phyloP scores from a whole-genome alignment of 1,140 invertebrate genomes.

The Drosophila insularis region DNA sequence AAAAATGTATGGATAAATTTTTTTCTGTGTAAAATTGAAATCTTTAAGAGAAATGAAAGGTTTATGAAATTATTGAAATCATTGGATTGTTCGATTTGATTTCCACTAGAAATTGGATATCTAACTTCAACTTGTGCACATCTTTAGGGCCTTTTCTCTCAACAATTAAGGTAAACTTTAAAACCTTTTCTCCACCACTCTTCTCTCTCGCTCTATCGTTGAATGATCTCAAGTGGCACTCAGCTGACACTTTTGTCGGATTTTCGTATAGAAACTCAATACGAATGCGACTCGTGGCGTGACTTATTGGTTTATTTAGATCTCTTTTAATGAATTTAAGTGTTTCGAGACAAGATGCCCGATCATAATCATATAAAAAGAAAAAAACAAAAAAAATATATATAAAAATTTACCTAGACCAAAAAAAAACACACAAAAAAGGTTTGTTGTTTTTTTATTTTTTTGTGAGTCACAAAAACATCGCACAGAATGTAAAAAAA shows the following conservation, averaged over 20 bases:
- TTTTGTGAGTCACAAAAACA: slow-evolving; percentile 32
- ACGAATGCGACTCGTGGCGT: slow-evolving; percentile 71
- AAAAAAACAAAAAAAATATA: not conserved
- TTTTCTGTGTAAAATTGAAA: not conserved
- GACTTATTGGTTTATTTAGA: slow-evolving; percentile 80
- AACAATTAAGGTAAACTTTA: too few species aligned
- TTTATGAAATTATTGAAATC: slow-evolving; percentile 16
- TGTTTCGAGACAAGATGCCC: slow-evolving; percentile 67
- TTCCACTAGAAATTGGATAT: slow-evolving; percentile 7
- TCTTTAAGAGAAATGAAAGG: not conserved
- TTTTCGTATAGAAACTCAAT: slow-evolving; percentile 75
- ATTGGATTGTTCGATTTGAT: slow-evolving; percentile 20
- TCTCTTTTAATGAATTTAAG: slow-evolving; percentile 79
- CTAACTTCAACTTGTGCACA: slow-evolving; percentile 2
- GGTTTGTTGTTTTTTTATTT: not conserved
- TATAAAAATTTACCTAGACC: slow-evolving; percentile 13
- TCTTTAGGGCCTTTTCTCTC: not conserved
- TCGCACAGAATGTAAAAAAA: slow-evolving; percentile 31
- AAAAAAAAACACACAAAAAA: not conserved
- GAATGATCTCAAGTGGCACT: slow-evolving; percentile 66
- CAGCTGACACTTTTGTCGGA: slow-evolving; percentile 73
- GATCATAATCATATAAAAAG: slow-evolving; percentile 55
- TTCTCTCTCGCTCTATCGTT: not conserved
- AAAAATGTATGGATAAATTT: not conserved
- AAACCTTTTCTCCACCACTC: not conserved